phyloP scores from a whole-genome alignment of 2,797 vertebrate genomes.

The Phalloptychus januarius region DNA sequence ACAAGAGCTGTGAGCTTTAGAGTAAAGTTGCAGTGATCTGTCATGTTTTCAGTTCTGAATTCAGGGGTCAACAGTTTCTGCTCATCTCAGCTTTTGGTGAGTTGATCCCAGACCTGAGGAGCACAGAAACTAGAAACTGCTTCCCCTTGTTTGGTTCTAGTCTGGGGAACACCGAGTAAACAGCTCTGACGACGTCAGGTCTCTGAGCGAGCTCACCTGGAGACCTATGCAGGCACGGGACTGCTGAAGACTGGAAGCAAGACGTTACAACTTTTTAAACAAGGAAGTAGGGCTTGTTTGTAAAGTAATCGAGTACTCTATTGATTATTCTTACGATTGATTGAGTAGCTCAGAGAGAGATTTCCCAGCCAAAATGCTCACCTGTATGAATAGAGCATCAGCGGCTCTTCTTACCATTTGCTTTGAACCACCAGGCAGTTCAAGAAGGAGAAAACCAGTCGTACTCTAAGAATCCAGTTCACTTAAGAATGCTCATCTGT shows the following conservation, averaged over 20 bases:
- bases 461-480: too few species aligned
- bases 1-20: background rate
- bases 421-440: too few species aligned
- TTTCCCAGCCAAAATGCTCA: too few species aligned
- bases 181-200: background rate
- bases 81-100: background rate
- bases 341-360: too few species aligned
- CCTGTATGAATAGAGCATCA: too few species aligned
- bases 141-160: background rate
- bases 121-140: background rate
- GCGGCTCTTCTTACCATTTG: too few species aligned
- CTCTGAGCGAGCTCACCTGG: background rate
- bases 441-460: too few species aligned
- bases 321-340: too few species aligned
- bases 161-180: background rate
- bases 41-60: background rate
- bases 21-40: background rate
- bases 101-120: background rate
- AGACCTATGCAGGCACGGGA: background rate
- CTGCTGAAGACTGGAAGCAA: background rate
- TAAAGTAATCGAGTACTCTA: too few species aligned
- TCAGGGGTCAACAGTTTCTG: background rate
- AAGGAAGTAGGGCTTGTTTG: too few species aligned
- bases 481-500: too few species aligned
- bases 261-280: background rate